These are phyloP conservation scores for Naso thynnoides DNA, from an alignment of 2,797 vertebrate species.

Conservation along the genomic window DNA sequence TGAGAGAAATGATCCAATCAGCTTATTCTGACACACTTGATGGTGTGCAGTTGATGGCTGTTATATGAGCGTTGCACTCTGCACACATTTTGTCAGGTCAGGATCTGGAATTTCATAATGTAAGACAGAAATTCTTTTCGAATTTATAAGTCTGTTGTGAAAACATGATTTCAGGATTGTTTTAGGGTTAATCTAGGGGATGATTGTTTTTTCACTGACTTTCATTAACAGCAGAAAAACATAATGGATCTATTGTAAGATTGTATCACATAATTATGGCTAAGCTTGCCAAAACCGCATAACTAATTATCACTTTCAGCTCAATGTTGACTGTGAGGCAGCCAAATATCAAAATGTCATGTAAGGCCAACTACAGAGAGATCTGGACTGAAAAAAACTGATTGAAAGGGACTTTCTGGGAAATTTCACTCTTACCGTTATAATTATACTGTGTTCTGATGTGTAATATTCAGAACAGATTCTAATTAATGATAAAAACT, in stretches of 20 bases:
- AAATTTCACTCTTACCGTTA: neutral
- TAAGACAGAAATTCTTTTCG: neutral
- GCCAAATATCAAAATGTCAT: conserved; percentile 7
- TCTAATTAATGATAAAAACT: conserved; percentile 1
- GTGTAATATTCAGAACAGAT: neutral
- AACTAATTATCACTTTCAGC: conserved; percentile 5
- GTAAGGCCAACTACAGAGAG: conserved; percentile 5
- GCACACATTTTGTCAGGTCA: conserved; percentile 31
- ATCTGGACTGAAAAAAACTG: neutral
- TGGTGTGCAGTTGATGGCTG: conserved; percentile 39
- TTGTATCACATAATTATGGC: conserved; percentile 14
- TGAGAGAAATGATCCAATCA: conserved; percentile 68
- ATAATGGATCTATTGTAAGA: conserved; percentile 22
- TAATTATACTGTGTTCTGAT: neutral
- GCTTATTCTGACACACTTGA: conserved; percentile 52
- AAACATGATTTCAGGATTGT: conserved; percentile 9
- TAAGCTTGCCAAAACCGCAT: conserved; percentile 28
- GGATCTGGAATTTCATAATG: conserved; percentile 7
- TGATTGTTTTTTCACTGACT: neutral
- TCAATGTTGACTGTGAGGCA: neutral
- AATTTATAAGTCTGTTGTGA: conserved; percentile 3
- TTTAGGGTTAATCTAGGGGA: conserved; percentile 1
- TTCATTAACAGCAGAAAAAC: conserved; percentile 26
- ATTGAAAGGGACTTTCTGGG: conserved; percentile 5
- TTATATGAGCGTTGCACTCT: conserved; percentile 34